Conservation (phyloP, 1,140 invertebrate genomes). For the Drosophila melanica region DNA sequence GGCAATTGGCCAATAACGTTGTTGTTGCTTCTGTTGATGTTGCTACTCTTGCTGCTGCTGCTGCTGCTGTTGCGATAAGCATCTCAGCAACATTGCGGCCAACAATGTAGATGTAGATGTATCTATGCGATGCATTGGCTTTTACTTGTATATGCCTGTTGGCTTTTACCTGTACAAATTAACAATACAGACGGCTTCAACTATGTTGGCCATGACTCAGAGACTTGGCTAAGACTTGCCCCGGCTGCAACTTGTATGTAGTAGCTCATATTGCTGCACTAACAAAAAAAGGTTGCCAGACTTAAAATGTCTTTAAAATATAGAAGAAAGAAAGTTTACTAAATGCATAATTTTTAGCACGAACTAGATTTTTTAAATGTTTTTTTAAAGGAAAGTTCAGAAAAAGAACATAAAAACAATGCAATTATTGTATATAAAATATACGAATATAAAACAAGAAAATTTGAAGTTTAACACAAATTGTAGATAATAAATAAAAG, state of each 20-base stretch:
- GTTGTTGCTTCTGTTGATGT: slow-evolving; percentile 56
- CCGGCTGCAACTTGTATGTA: slow-evolving; percentile 3
- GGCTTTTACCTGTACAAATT: slow-evolving; percentile 66
- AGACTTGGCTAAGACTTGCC: slow-evolving; percentile 9
- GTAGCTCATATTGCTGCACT: slow-evolving; percentile 58
- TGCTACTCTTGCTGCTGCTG: slow-evolving; percentile 23
- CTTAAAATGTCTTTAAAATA: background rate
- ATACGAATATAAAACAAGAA: no score
- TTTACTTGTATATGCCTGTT: slow-evolving; percentile 11
- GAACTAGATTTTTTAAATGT: no score
- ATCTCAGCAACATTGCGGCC: slow-evolving; percentile 73
- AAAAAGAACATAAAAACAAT: no score
- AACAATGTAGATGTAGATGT: slow-evolving; percentile 75
- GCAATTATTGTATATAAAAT: no score
- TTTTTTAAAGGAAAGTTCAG: no score
- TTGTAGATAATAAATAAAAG: no score
- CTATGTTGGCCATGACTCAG: slow-evolving; percentile 44
- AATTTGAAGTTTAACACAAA: no score
- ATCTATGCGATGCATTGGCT: slow-evolving; percentile 45
- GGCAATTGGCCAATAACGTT: slow-evolving; percentile 81
- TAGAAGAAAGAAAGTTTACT: background rate
- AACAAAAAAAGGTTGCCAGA: slow-evolving; percentile 34
- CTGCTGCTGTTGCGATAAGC: slow-evolving; percentile 58
- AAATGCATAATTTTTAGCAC: no score
- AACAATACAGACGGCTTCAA: slow-evolving; percentile 66